Base-by-base conservation (phyloP, 2,888 invertebrate species). In the Cactoblastis cactorum region DNA sequence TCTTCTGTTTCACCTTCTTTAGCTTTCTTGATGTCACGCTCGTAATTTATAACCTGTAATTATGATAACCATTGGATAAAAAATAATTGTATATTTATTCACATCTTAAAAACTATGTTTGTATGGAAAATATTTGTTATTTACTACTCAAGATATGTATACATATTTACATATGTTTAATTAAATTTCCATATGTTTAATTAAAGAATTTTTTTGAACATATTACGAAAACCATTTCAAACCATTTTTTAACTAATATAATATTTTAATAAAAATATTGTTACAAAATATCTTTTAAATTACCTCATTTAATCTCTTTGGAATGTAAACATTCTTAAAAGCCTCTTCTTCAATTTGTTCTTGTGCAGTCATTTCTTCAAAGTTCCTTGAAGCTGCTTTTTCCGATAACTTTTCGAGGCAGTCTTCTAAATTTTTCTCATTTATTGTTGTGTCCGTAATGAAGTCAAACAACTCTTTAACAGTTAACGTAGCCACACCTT, bases 391-490 rank as follows among this genome's bases (percentile, higher is more conserved):
- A 2, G 92, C 91, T 14, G 93, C 93, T 53, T 91, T 91, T 51
- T 94, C 93, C 0, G 95, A 93, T 43, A 96, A 87, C 62, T 90
- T 91, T 59, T 95, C 94, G 37, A 98, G 80, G 73, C 94, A 95
- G 49, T 94, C 91, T 61, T 97, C 97, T 82, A 97, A 93, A 80
- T 97, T 96, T 1, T 87, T 87, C 49, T 94, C 94, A 52, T 92
- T 96, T 45, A 99, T 94, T 0, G 93, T 94, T 12, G 96, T 93
- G 88, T 99, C 98, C 0, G 98, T 98, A 48, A 99, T 95, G 69
- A 98, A 98, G 79, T 98, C 96, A 89, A 99, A 99, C 50, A 99
- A 83, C 63, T 97, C 95, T 67, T 96, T 96, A 0, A 97, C 93
- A 0, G 95, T 94, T 91, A 99, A 93, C 0, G 97, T 97, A n/a